These are phyloP conservation scores for Taenioides sp. DNA, from an alignment of 2,797 vertebrate genomes.

Conservation along the genomic window DNA sequence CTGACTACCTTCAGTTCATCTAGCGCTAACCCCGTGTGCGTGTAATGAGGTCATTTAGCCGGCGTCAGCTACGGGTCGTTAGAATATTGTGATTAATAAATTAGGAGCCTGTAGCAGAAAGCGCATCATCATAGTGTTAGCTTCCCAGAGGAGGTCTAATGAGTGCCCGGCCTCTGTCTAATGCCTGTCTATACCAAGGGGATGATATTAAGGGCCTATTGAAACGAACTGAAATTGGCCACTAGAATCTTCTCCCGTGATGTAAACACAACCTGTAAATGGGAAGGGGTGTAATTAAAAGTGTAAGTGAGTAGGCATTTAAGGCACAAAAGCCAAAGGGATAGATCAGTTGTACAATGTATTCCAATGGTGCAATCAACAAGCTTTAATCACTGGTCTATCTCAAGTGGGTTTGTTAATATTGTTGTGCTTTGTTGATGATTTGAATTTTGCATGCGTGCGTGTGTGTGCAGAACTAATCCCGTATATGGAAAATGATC, in stretches of 20 bases:
- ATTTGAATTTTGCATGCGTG: too few species aligned
- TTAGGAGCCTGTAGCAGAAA: slow-evolving; percentile 40
- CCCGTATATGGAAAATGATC: too few species aligned
- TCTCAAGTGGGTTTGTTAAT: background rate
- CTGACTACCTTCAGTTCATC: slow-evolving; percentile 33
- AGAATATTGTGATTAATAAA: slow-evolving; percentile 66
- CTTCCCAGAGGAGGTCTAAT: slow-evolving; percentile 55
- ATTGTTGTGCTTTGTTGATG: too few species aligned
- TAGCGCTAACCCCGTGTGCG: slow-evolving; percentile 29
- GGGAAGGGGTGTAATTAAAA: slow-evolving; percentile 16
- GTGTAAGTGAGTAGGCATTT: slow-evolving; percentile 6
- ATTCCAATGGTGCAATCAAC: background rate
- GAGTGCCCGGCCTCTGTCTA: slow-evolving; percentile 58
- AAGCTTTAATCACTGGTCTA: too few species aligned
- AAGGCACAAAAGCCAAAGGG: background rate
- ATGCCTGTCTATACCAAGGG: slow-evolving; percentile 45
- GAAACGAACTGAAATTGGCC: slow-evolving; percentile 30
- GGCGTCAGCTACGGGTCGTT: slow-evolving; percentile 45
- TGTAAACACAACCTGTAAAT: slow-evolving; percentile 18
- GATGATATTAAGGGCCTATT: slow-evolving; percentile 57
- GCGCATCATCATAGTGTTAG: slow-evolving; percentile 10
- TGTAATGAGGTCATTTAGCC: slow-evolving; percentile 59
- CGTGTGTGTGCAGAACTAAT: too few species aligned
- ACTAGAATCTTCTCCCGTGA: background rate
- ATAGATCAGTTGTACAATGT: background rate